Percentiles rank a stretch among this genome's conserved stretches.
Conservation (phyloP, 2,888 invertebrate genomes). For the Trachelus iudaicus region DNA sequence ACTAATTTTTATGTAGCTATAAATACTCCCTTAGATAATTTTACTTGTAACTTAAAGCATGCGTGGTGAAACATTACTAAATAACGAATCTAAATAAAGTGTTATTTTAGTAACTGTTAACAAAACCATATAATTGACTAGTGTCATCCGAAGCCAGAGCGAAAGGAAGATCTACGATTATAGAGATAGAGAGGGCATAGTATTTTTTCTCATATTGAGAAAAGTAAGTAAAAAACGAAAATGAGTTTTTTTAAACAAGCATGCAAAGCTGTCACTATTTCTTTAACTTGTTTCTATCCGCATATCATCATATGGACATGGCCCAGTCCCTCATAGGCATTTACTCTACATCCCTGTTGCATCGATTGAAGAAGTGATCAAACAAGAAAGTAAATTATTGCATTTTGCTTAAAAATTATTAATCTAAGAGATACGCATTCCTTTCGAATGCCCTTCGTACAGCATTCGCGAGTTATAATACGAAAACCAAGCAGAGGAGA, state of each 20-base stretch:
- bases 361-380: conserved; percentile 10
- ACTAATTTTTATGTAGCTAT: conserved; percentile 30
- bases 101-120: conserved; percentile 22
- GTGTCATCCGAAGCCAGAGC: conserved; percentile 38
- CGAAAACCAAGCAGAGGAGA: conserved; percentile 10
- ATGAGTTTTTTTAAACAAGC: too few species aligned
- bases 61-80: neutral
- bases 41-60: conserved; percentile 29
- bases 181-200: conserved; percentile 5
- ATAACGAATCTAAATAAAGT: conserved; percentile 17
- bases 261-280: neutral
- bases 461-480: neutral
- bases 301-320: neutral
- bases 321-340: too few species aligned
- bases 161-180: conserved; percentile 39
- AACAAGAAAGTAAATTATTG: conserved; percentile 23
- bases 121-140: conserved; percentile 29
- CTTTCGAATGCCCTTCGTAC: conserved; percentile 4
- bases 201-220: conserved; percentile 62
- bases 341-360: neutral
- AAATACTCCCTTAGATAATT: conserved; percentile 40
- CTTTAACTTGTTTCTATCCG: neutral
- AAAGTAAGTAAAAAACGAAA: conserved; percentile 5
- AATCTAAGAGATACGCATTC: conserved; percentile 16
- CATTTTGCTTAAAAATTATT: conserved; percentile 19